Conservation (phyloP, 2,113 vertebrate species). For the Pitta sordida region DNA sequence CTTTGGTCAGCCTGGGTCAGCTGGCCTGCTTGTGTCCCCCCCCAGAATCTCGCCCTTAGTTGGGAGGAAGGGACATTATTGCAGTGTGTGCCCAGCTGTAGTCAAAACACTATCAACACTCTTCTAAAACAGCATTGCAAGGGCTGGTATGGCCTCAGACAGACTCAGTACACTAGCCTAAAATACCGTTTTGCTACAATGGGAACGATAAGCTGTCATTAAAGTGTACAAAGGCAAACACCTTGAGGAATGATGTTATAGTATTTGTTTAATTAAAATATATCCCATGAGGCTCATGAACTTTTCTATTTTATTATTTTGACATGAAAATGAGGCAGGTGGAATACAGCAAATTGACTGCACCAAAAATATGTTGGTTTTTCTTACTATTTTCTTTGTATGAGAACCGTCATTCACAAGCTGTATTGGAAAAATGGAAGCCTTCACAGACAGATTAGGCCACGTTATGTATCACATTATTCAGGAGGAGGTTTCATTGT, state of each 20-base stretch:
- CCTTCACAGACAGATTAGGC: background rate
- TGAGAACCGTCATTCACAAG: background rate
- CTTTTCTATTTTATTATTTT: background rate
- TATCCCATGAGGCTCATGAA: background rate
- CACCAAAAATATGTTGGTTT: rapidly evolving
- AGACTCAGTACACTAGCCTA: too few species aligned
- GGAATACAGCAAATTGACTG: background rate
- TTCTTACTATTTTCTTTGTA: background rate
- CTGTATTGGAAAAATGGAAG: background rate
- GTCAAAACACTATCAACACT: too few species aligned
- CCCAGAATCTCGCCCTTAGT: too few species aligned
- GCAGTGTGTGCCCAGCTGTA: too few species aligned
- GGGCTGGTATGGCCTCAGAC: too few species aligned
- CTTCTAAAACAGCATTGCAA: too few species aligned
- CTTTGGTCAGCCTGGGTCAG: too few species aligned
- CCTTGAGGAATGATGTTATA: background rate
- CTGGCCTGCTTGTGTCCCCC: too few species aligned
- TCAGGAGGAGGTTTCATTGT: background rate
- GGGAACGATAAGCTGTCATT: background rate
- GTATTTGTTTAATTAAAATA: background rate
- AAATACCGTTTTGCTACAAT: background rate
- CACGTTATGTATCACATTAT: background rate
- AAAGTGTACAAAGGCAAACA: background rate
- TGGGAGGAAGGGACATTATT: too few species aligned
- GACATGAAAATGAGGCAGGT: background rate